Conservation (phyloP, 2,888 invertebrate species). For the Idaea biselata region DNA sequence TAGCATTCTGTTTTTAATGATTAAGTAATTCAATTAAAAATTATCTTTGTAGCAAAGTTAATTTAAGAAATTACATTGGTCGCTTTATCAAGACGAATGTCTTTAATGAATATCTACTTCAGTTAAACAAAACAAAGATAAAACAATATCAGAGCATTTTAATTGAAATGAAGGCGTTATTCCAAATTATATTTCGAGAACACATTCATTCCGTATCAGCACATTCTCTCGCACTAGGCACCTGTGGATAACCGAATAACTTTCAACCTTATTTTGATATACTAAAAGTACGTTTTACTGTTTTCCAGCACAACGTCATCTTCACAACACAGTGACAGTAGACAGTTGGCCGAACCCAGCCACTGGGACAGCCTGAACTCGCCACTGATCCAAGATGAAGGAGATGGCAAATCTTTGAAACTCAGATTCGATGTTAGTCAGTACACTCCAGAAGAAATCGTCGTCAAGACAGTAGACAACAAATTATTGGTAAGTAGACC, state of each 20-base stretch:
- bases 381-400: constrained; percentile 96
- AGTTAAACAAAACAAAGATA: background rate
- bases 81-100: background rate
- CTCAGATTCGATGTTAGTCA: constrained; percentile 98
- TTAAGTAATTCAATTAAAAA: background rate
- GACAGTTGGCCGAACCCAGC: constrained; percentile 80
- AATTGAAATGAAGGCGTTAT: background rate
- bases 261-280: constrained; percentile 7
- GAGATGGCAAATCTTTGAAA: constrained; percentile 95
- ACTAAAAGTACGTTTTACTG: constrained; percentile 21
- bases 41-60: background rate
- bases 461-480: constrained; percentile 99
- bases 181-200: background rate
- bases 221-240: background rate
- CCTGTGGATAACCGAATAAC: background rate
- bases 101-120: background rate
- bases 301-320: constrained; percentile 83
- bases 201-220: background rate
- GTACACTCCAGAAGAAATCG: constrained; percentile 98
- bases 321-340: constrained; percentile 82
- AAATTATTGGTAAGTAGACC: constrained; percentile 88
- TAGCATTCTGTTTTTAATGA: background rate
- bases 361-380: constrained; percentile 95
- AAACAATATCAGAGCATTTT: background rate
- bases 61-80: background rate